Conservation (phyloP, 2,797 vertebrate species). For the Danio jaintianensis region DNA sequence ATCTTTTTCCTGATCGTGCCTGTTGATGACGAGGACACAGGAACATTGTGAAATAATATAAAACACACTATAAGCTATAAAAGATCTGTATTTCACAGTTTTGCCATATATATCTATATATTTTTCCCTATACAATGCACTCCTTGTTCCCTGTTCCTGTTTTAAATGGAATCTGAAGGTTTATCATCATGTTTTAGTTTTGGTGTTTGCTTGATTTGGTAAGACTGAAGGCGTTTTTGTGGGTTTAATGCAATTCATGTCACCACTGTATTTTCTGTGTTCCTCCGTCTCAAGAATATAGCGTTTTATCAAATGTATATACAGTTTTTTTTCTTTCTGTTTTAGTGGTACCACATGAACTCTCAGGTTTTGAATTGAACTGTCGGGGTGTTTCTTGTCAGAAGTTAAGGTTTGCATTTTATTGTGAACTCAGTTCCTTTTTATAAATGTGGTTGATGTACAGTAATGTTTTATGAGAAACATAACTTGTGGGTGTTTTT, state of each 20-base stretch:
- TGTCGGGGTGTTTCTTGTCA: constrained; percentile 68
- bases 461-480: constrained; percentile 81
- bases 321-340: constrained; percentile 72
- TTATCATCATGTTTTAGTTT: constrained; percentile 11
- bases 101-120: neutral
- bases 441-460: constrained; percentile 82
- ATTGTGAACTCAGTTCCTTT: constrained; percentile 78
- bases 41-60: constrained; percentile 19
- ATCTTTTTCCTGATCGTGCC: neutral
- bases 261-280: constrained; percentile 64
- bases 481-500: constrained; percentile 54
- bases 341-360: constrained; percentile 72
- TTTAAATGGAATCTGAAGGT: constrained; percentile 45
- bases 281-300: constrained; percentile 52
- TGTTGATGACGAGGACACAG: constrained; percentile 11
- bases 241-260: constrained; percentile 78
- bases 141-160: constrained; percentile 44
- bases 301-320: constrained; percentile 66
- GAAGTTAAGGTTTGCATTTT: constrained; percentile 68
- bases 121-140: constrained; percentile 32
- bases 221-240: constrained; percentile 68
- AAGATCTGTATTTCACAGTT: constrained; percentile 17
- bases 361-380: constrained; percentile 83
- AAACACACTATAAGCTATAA: constrained; percentile 32
- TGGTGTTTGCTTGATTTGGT: constrained; percentile 40